Evolutionary conservation across 2,888 invertebrate genomes (phyloP), one percentile per base, ranked within the genome.

Genomic region (Hyposoter dolosus): DNA sequence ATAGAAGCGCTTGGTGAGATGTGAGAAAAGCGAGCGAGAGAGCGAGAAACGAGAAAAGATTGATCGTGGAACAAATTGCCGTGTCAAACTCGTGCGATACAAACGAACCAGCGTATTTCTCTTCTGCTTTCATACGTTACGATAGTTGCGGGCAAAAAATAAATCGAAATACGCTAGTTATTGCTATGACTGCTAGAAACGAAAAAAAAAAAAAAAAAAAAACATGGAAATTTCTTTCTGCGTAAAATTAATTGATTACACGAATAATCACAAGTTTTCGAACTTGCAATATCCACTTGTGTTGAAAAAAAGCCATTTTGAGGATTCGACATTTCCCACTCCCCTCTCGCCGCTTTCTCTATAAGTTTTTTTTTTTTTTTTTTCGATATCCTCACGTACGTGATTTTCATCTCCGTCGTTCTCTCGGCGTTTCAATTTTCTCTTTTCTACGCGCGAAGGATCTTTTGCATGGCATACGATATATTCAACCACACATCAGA

Each of bases 51-150:
- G 53, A 74, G 66, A 65, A 79, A 74, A 85, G 85, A 85, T 85
- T 82, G 85, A 85, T 85, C 82, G 82, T 69, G 63, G 69, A 78
- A 85, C 85, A 85, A 82, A 85, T 85, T 85, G 82, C 71, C 82
- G 85, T 82, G 85, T 82, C 82, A 85, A 85, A 79, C 78, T 85
- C 50, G 65, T 4, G 35, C 69, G 75, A 82, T 82, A 82, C 85
- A 85, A 79, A 82, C 77, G 85, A 78, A 85, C 82, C 45, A 60
- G 35, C 15, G 53, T 79, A 79, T 82, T 82, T 85, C 68, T 47
- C 75, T 76, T 75, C 66, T 1, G 40, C 40, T 45, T 81, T 43
- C 10, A 60, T 35, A n/a, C n/a, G 23, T 68, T 63, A 10, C 43
- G 35, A 35, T 56, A 7, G 32, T 60, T 53, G 40, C 60, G 60